Evolutionary conservation across 2,797 vertebrate genomes (phyloP).

Genomic region (Gadopsis marmoratus): DNA sequence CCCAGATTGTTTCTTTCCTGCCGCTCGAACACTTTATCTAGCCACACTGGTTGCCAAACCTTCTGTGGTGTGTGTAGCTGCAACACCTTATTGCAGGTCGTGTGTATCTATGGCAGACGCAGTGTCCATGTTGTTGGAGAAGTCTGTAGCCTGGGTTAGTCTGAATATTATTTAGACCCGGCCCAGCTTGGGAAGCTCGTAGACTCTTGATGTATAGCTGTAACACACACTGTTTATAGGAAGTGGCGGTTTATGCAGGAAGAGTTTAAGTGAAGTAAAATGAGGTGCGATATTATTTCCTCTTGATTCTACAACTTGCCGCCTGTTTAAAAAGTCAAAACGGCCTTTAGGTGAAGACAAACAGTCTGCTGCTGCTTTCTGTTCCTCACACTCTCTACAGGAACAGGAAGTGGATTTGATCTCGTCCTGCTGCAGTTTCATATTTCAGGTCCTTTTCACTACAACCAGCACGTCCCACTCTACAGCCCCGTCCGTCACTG

Average conservation of each 20-base stretch:
- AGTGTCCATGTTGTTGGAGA: neutral
- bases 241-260: neutral
- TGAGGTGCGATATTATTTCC: constrained; percentile 13
- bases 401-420: constrained; percentile 7
- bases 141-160: neutral
- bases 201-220: neutral
- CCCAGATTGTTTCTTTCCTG: neutral
- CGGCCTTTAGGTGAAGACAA: neutral
- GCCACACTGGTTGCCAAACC: neutral
- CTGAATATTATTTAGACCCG: neutral
- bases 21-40: neutral
- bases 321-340: constrained; percentile 26
- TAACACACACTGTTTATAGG: neutral
- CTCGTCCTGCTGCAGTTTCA: constrained; percentile 28
- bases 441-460: constrained; percentile 16
- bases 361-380: neutral
- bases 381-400: neutral
- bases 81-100: too few relatives aligned
- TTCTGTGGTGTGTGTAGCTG: neutral
- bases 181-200: neutral
- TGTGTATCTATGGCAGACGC: neutral
- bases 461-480: neutral
- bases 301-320: constrained; percentile 7
- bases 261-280: constrained; percentile 2
- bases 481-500: constrained; percentile 39